Percentiles rank a stretch among this genome's conserved stretches.
These are phyloP conservation scores for Pluvianellus socialis DNA, from an alignment of 2,113 vertebrate species.

Conservation along the genomic window DNA sequence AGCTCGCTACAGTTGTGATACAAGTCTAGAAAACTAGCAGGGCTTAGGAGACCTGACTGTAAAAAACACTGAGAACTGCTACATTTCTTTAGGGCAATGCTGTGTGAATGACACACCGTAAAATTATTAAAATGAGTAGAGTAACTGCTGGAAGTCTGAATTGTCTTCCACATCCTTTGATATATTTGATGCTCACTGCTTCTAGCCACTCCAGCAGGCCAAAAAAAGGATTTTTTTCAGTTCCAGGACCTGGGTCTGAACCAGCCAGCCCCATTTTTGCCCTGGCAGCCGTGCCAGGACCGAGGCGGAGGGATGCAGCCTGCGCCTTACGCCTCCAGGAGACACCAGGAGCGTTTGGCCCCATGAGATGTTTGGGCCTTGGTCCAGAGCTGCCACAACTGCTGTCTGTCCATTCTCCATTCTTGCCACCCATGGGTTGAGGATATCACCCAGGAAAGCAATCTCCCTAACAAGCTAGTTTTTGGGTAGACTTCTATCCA, in stretches of 20 bases:
- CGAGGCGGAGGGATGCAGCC: fast-evolving
- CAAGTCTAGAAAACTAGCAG: neutral
- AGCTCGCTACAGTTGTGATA: slow-evolving; percentile 48
- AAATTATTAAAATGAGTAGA: neutral
- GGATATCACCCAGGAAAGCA: neutral
- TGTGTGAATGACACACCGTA: fast-evolving
- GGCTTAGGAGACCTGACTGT: neutral
- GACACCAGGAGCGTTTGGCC: neutral
- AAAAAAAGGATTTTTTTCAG: fast-evolving
- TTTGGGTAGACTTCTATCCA: neutral
- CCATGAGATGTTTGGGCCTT: neutral
- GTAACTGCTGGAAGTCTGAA: neutral
- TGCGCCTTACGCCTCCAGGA: neutral
- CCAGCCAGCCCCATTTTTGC: neutral
- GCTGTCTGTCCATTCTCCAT: neutral
- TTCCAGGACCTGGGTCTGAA: neutral
- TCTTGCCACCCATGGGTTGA: neutral
- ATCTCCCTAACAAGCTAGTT: neutral
- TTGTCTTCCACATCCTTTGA: neutral
- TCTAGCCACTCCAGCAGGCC: neutral
- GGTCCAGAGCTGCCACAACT: neutral
- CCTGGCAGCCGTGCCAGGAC: fast-evolving
- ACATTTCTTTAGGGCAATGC: neutral
- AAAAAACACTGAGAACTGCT: neutral
- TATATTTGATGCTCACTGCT: neutral